Base-by-base conservation (phyloP, 2,113 vertebrate genomes). In the Zosterops pallidus region DNA sequence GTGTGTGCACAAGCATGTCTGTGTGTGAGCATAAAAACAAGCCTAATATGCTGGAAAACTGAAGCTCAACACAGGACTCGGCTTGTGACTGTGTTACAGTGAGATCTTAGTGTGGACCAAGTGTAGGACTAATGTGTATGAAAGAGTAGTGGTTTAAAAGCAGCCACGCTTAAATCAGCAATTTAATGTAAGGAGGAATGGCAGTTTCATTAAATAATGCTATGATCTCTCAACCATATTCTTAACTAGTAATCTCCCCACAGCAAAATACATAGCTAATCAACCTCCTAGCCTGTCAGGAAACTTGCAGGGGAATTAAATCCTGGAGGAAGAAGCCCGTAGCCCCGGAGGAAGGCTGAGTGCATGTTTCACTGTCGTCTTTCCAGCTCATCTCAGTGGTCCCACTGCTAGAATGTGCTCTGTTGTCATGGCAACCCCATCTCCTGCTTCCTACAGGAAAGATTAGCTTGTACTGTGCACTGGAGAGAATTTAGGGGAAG, bases 351-450 rank as follows among this genome's bases (percentile, higher is more conserved):
- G 96, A 98, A 97, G 96, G 97, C 97, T 97, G 97, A 97, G 97
- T 97, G 96, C 95, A 94, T 97, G 97, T 96, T 98, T 98, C 97
- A 92, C 96, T 91, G 97, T 97, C 96, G 97, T 98, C 97, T 97
- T 97, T 98, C 97, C 97, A 96, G 97, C 97, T 98, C 98, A 97
- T 98, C 97, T 98, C 98, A 90, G 97, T 97, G 97, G 98, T 98
- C 98, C 98, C 97, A 98, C 98, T 98, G 98, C 97, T 98, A 98
- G 98, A 98, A 98, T 98, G 97, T 98, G 98, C 98, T 98, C 96
- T 96, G 98, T 98, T 98, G 98, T 98, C 98, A 98, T 98, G 97
- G 98, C 98, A 98, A 98, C 98, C 95, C 97, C 98, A 98, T 98
- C 98, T 98, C 98, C 98, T 98, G 98, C 98, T 98, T 98, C 98